Percentiles rank a stretch among this genome's conserved stretches.
Evolutionary conservation across 2,113 vertebrate species (phyloP).

Genomic region (Elachura formosa): DNA sequence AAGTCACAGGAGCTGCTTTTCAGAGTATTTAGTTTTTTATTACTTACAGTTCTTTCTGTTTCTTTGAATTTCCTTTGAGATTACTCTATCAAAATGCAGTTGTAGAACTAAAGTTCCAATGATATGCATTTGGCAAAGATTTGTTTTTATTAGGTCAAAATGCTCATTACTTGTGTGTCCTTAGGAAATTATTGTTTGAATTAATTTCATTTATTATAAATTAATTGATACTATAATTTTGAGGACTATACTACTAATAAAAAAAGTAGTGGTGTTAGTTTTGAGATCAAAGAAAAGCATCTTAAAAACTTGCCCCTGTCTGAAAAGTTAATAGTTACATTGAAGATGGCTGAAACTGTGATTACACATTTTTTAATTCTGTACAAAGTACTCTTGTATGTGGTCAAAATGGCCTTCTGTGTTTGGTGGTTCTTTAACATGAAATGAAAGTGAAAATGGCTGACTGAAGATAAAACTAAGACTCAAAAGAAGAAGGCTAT

Average conservation of each 20-base stretch:
- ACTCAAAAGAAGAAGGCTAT: not conserved
- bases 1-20: not conserved
- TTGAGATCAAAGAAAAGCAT: not conserved
- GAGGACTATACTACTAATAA: not conserved
- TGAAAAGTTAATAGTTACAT: not conserved
- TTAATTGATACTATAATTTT: not conserved
- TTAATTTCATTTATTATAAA: not conserved
- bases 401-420: not conserved
- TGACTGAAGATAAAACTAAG: not conserved
- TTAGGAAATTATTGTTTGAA: not conserved
- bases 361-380: not conserved
- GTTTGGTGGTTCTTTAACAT: not conserved
- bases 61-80: not conserved
- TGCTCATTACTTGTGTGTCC: not conserved
- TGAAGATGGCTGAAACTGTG: not conserved
- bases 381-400: not conserved
- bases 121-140: not conserved
- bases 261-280: not conserved
- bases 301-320: not conserved
- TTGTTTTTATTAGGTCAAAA: not conserved
- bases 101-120: not conserved
- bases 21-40: not conserved
- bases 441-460: not conserved
- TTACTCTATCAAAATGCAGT: not conserved
- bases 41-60: not conserved